Evolutionary conservation across 2,888 invertebrate genomes (phyloP), one percentile per base, ranked within the genome.

Genomic region (Heteromyza rotundicornis): DNA sequence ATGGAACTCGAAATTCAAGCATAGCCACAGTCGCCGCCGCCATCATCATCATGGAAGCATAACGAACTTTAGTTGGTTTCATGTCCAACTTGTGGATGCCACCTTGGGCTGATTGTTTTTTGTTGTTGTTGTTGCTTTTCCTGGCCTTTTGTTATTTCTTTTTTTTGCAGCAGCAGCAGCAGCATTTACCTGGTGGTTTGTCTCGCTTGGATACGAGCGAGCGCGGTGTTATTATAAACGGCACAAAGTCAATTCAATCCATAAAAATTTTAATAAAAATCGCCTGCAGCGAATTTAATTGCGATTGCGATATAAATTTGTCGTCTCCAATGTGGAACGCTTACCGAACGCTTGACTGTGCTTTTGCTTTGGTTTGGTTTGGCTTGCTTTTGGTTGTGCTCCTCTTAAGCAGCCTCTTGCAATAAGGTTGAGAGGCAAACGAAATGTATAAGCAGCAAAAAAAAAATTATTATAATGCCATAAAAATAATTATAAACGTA

Each of bases 231-330:
- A 62, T 62, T 62, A 62, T 62, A 59, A 62, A 62, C 55, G 54
- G 56, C 64, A 60, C 40, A 63, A 63, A 66, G 64, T 64, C 66
- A 67, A 69, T 68, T 68, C 69, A 70, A 71, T 70, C 68, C 70
- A 71, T 71, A 69, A 71, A 66, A 71, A 65, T 68, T 71, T 71
- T 69, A 68, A 71, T 70, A 70, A 70, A 75, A 75, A 74, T 74
- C 76, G 75, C 78, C 78, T 73, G 78, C 72, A 70, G 78, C 69
- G 76, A 78, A 76, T 76, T 77, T 78, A 77, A 78, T 78, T 78
- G 76, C 78, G 70, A 75, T 74, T 76, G 70, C 73, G 70, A 73
- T 75, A 78, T 78, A 76, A 77, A 77, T 77, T 78, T 77, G 76
- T 77, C 74, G 73, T 75, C 70, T 59, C 60, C 64, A n/a, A 27